Percentiles rank a stretch among this genome's conserved stretches.
These are phyloP conservation scores for Mus pahari DNA, from an alignment of 2,113 vertebrate species.

Conservation along the genomic window DNA sequence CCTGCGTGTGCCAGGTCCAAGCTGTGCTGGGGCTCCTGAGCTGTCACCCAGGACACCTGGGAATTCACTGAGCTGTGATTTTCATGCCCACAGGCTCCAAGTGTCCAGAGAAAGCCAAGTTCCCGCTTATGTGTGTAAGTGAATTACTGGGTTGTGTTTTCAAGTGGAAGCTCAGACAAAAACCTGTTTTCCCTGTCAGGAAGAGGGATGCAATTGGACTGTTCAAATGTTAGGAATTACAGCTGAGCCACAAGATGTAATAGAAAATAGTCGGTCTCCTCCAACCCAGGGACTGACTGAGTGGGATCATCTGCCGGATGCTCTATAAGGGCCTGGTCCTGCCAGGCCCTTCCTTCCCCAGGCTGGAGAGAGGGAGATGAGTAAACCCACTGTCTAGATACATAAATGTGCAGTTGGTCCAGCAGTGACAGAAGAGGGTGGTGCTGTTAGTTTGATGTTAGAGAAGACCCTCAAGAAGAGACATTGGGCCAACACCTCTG, in stretches of 20 bases:
- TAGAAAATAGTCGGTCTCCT: neutral
- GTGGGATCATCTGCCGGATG: neutral
- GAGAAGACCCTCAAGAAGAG: neutral
- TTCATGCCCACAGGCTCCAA: neutral
- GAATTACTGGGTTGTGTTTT: slow-evolving; percentile 33
- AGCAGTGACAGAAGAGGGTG: too few species aligned
- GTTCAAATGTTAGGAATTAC: slow-evolving; percentile 41
- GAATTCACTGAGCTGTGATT: neutral
- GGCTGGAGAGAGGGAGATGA: neutral
- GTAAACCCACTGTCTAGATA: neutral
- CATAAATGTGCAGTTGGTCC: too few species aligned
- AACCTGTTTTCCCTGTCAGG: neutral
- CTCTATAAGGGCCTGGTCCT: neutral
- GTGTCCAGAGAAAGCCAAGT: neutral
- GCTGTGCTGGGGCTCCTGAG: neutral
- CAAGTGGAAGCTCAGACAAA: neutral
- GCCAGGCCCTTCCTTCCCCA: neutral
- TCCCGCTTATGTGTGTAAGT: neutral
- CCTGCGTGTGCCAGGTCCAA: neutral
- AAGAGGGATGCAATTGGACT: neutral
- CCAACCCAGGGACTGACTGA: neutral
- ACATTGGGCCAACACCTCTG: neutral
- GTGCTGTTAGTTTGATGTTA: neutral
- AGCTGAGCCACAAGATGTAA: slow-evolving; percentile 36
- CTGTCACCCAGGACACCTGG: neutral